phyloP scores from a whole-genome alignment of 30 jellyfish, hydroid and myxozoan species.

The Nemopilema nomurai region DNA sequence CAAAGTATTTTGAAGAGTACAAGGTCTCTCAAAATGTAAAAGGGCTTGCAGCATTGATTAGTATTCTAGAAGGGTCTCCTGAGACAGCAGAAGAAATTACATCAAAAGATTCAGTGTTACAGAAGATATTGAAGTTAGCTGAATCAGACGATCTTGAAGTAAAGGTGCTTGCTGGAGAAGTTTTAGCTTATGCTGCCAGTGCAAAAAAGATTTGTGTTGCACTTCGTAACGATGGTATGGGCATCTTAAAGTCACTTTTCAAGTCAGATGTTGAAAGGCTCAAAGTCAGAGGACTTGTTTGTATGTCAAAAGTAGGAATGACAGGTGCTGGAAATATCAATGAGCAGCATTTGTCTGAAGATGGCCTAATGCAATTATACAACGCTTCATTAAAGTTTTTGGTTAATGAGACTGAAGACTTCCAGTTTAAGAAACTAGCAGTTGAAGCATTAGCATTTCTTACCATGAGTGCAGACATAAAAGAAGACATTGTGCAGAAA shows the following conservation, averaged over 20 bases:
- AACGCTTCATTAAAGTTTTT: conserved; percentile 62
- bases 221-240: conserved; percentile 71
- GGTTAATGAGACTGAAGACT: conserved; percentile 29
- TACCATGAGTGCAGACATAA: conserved; percentile 80
- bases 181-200: conserved; percentile 86
- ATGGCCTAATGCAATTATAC: conserved; percentile 76
- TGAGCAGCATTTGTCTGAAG: conserved; percentile 76
- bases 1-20: conserved; percentile 49
- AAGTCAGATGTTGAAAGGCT: conserved; percentile 52
- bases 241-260: conserved; percentile 60
- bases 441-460: conserved; percentile 89
- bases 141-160: conserved; percentile 58
- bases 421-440: conserved; percentile 68
- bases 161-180: conserved; percentile 79
- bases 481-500: conserved; percentile 70
- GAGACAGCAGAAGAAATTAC: conserved; percentile 78
- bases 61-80: conserved; percentile 63
- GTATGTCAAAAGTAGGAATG: conserved; percentile 84
- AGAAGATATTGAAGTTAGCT: conserved; percentile 59
- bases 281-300: conserved; percentile 83
- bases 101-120: conserved; percentile 50
- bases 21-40: conserved; percentile 59
- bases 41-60: conserved; percentile 74
- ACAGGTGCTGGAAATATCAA: conserved; percentile 78
- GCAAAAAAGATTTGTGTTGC: conserved; percentile 69